These are phyloP conservation scores for Iselma pallidipennis DNA, from an alignment of 2,888 invertebrate species.

Conservation along the genomic window DNA sequence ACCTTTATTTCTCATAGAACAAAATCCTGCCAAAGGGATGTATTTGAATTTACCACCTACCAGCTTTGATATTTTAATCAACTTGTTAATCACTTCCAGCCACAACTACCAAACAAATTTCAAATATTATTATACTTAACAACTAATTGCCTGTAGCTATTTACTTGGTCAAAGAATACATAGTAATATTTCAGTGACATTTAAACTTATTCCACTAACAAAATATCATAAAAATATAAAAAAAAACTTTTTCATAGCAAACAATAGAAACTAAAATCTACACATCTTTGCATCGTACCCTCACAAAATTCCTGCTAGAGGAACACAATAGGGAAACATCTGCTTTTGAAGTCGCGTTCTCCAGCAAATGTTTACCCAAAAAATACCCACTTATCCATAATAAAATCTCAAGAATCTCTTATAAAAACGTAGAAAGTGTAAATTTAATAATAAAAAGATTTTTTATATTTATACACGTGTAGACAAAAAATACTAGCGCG, in stretches of 20 bases:
- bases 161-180: no score
- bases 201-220: no score
- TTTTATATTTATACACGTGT: background rate
- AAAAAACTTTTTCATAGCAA: no score
- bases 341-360: background rate
- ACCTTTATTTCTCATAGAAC: background rate
- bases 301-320: background rate
- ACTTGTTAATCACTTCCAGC: constrained; percentile 14
- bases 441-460: background rate
- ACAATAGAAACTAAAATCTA: background rate
- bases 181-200: no score
- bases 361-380: background rate
- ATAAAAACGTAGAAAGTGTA: background rate
- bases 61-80: constrained; percentile 20
- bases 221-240: no score
- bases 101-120: constrained; percentile 13
- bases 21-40: constrained; percentile 1
- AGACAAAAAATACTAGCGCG: background rate
- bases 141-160: constrained; percentile 1
- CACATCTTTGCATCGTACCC: background rate
- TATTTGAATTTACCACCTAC: constrained; percentile 9
- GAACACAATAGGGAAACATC: background rate
- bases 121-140: constrained; percentile 13
- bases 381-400: background rate
- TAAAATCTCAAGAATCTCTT: background rate